phyloP scores from a whole-genome alignment of 2,113 vertebrate genomes.

The Aptenodytes forsteri region DNA sequence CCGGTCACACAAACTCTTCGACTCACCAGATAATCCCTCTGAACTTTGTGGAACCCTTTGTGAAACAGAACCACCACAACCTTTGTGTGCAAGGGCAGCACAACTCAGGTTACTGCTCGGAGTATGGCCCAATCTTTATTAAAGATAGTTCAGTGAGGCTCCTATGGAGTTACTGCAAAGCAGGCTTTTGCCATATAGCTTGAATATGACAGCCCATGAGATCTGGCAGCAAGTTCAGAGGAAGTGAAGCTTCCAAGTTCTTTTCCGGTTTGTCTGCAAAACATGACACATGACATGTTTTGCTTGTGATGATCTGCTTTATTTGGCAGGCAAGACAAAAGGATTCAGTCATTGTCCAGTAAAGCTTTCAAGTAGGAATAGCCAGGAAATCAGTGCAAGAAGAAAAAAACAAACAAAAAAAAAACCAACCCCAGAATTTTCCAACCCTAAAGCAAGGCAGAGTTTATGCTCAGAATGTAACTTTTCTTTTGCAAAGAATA shows the following conservation, averaged over 20 bases:
- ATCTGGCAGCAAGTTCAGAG: not conserved
- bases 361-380: conserved; percentile 9
- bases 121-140: not conserved
- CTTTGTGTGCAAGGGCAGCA: not conserved
- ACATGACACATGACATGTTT: not conserved
- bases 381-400: not conserved
- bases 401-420: not conserved
- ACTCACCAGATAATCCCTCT: not conserved
- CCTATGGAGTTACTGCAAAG: not conserved
- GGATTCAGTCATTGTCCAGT: not conserved
- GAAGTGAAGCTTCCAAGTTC: conserved; percentile 4
- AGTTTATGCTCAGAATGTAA: not conserved
- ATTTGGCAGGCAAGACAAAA: conserved; percentile 30
- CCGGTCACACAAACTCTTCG: not conserved
- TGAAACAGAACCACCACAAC: not conserved
- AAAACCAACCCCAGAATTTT: not conserved
- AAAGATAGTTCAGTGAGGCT: not conserved
- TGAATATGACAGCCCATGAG: not conserved
- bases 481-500: not conserved
- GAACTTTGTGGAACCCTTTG: not conserved
- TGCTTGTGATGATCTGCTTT: conserved; percentile 9
- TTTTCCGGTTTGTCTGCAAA: not conserved
- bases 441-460: not conserved
- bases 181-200: not conserved
- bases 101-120: not conserved